Percentiles rank a stretch among this genome's conserved stretches.
phyloP scores from a whole-genome alignment of 2,113 vertebrate species.

The Apteryx owenii region DNA sequence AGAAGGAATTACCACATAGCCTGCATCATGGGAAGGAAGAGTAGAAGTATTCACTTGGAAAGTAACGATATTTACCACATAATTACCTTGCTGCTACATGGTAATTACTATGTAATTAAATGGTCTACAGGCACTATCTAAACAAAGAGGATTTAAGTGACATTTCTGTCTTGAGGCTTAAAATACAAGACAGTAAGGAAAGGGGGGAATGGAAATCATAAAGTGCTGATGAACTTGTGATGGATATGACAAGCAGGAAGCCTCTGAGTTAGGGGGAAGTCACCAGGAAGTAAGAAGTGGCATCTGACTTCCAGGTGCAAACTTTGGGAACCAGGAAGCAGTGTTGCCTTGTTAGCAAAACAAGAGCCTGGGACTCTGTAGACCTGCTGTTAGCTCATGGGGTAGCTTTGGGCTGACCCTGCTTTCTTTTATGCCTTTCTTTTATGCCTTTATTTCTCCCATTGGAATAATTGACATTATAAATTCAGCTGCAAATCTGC shows the following conservation, averaged over 20 bases:
- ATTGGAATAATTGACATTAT: not conserved
- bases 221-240: not conserved
- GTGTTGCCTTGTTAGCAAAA: not conserved
- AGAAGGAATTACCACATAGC: not conserved
- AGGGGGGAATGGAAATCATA: not conserved
- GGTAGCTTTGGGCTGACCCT: not conserved
- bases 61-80: not conserved
- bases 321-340: fast-evolving
- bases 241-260: not conserved
- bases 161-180: slow-evolving; percentile 14
- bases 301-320: fast-evolving
- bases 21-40: not conserved
- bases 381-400: not conserved
- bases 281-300: not conserved
- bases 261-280: fast-evolving
- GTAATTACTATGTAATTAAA: slow-evolving; percentile 31
- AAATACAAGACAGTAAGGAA: not conserved
- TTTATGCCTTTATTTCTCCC: not conserved
- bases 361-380: not conserved
- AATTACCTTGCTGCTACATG: not conserved
- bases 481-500: not conserved
- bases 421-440: not conserved
- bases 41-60: not conserved
- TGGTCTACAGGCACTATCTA: slow-evolving; percentile 4
- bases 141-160: not conserved